Base-by-base conservation (phyloP, 2,113 vertebrate genomes). In the Psophia crepitans region DNA sequence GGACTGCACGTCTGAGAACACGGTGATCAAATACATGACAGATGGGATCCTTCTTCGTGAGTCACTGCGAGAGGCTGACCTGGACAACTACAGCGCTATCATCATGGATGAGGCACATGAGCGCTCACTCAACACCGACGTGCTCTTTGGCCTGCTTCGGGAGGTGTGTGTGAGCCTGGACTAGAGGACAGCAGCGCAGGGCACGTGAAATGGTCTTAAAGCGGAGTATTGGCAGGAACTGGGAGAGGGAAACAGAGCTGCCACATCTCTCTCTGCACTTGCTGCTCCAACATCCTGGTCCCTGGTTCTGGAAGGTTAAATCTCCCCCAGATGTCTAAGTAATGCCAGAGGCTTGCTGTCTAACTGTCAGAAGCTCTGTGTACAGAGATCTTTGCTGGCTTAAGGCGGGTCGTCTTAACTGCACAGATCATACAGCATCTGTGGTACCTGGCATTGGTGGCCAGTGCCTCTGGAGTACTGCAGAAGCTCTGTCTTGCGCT, bases 91-190 rank as follows among this genome's bases (percentile, higher is more conserved):
- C 96, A 99, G 99, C 0, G 99, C 99, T 5, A 99, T 99, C 82
- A 99, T 99, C 96, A 99, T 99, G 99, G 99, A 99, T 0, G 99
- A 99, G 96, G 99, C 99, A 2, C 99, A 99, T 0, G 99, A 99
- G 78, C 99, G 99, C 83, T 99, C 99, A 0, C 98, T 99, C 64
- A 99, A 99, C 92, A 99, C 99, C 0, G 99, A 99, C 0, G 99
- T 99, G 95, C 98, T 99, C n/a, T 99, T 99, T 1, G 99, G 99
- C n/a, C 97, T 99, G 82, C 98, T 99, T 4, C 98, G 99, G 58
- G 99, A 99, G 99, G 99, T 99, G 75, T 6, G 97, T 84, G 84
- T 35, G 30, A 57, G 28, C 14, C 11, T 12, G 17, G 37, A 19
- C 48, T 9, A 4, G 23, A 13, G 35, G 33, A 20, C 44, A 28